Percentiles rank a stretch among this genome's conserved stretches.
Evolutionary conservation across 2,113 vertebrate species (phyloP).

Genomic region (Mastomys natalensis): DNA sequence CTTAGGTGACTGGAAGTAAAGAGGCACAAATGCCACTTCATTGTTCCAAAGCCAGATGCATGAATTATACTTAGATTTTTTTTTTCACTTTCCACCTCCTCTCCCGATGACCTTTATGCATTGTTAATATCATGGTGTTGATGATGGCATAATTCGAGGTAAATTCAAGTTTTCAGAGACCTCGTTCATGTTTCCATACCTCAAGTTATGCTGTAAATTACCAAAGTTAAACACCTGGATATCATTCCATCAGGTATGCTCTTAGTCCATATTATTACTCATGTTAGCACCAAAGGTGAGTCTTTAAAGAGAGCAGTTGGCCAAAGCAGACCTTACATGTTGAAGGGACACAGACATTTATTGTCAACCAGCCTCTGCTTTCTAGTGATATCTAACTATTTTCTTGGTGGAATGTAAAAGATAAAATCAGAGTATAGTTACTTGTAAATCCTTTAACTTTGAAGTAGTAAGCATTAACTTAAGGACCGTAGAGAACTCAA

Average conservation of each 20-base stretch:
- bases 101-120: not conserved
- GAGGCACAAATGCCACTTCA: not conserved
- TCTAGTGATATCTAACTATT: not conserved
- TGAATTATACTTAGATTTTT: not conserved
- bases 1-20: not conserved
- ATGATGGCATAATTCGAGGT: conserved; percentile 51
- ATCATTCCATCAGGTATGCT: not conserved
- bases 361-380: conserved; percentile 19
- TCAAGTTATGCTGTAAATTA: not conserved
- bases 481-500: not conserved
- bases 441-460: conserved; percentile 45
- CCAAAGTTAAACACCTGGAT: not conserved
- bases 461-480: not conserved
- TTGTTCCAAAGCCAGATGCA: not conserved
- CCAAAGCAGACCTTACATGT: not conserved
- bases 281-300: not conserved
- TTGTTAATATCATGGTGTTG: conserved; percentile 5
- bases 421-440: not conserved
- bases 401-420: not conserved
- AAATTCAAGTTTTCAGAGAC: conserved; percentile 32
- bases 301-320: not conserved
- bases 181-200: not conserved
- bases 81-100: not conserved
- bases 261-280: not conserved
- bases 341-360: not conserved